Evolutionary conservation across 2,113 vertebrate genomes (phyloP).

Genomic region (Conger conger): DNA sequence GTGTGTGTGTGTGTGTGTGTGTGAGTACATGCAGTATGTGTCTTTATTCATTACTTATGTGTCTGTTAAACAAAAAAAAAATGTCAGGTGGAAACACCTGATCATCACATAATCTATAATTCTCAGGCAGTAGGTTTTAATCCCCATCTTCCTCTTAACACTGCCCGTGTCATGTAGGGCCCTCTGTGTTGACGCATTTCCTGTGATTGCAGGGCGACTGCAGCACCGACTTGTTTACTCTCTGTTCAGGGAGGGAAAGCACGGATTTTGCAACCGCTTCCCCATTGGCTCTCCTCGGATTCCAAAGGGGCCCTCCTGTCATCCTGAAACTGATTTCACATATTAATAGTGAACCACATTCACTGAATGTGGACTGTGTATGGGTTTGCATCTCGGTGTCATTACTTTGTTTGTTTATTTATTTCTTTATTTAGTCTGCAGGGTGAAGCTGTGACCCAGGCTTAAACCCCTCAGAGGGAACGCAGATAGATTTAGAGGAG

Average conservation of each 20-base stretch:
- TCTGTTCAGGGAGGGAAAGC: background rate
- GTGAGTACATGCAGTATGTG: no score
- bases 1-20: no score
- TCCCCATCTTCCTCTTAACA: background rate
- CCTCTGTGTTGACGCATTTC: background rate
- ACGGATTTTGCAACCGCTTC: background rate
- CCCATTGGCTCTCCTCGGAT: background rate
- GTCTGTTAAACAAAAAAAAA: no score
- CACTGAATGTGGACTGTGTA: background rate
- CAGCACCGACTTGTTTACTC: background rate
- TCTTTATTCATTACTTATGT: no score
- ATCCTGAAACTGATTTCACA: background rate
- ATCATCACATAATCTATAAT: background rate
- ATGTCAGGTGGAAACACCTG: no score
- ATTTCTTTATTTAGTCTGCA: background rate
- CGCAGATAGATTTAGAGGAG: background rate
- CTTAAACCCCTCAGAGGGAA: background rate
- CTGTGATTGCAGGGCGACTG: background rate
- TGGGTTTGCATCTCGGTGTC: background rate
- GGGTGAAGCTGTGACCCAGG: background rate
- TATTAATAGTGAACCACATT: background rate
- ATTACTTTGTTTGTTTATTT: background rate
- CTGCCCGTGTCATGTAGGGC: background rate
- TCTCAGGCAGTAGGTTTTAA: background rate
- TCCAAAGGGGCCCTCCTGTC: background rate